These are phyloP conservation scores for Cataglyphis rosenhaueri DNA, from an alignment of 2,888 invertebrate species.

Conservation along the genomic window DNA sequence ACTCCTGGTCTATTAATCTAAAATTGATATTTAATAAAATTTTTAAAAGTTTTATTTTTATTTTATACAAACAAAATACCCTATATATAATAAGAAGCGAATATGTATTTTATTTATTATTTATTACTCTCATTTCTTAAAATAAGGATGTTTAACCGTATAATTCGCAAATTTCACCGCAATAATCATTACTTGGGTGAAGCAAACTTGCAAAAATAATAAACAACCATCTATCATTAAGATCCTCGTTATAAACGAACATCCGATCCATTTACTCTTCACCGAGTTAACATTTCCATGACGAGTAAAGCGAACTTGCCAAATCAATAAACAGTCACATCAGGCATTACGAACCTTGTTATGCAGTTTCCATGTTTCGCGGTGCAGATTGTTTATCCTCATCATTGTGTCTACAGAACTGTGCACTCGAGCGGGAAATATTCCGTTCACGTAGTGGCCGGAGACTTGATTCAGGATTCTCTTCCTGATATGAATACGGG, in stretches of 20 bases:
- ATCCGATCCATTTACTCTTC: not conserved
- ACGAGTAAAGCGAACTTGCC: slow-evolving; percentile 12
- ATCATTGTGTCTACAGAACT: slow-evolving; percentile 16
- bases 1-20: not conserved
- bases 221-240: slow-evolving; percentile 16
- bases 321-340: slow-evolving; percentile 25
- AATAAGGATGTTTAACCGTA: not conserved
- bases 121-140: not conserved
- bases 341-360: not conserved
- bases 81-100: not conserved
- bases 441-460: slow-evolving; percentile 44
- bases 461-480: slow-evolving; percentile 32
- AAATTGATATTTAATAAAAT: slow-evolving; percentile 20
- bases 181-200: slow-evolving; percentile 19
- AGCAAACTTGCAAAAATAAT: slow-evolving; percentile 34
- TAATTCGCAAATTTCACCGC: not conserved
- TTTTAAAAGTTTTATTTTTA: not conserved
- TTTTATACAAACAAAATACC: not conserved
- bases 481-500: slow-evolving; percentile 29
- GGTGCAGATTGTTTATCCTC: slow-evolving; percentile 42
- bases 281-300: not conserved
- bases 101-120: not conserved
- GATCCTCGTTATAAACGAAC: slow-evolving; percentile 6
- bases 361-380: slow-evolving; percentile 14
- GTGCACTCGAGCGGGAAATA: slow-evolving; percentile 18